Base-by-base conservation (phyloP, 2,113 vertebrate genomes). In the Progne subis region DNA sequence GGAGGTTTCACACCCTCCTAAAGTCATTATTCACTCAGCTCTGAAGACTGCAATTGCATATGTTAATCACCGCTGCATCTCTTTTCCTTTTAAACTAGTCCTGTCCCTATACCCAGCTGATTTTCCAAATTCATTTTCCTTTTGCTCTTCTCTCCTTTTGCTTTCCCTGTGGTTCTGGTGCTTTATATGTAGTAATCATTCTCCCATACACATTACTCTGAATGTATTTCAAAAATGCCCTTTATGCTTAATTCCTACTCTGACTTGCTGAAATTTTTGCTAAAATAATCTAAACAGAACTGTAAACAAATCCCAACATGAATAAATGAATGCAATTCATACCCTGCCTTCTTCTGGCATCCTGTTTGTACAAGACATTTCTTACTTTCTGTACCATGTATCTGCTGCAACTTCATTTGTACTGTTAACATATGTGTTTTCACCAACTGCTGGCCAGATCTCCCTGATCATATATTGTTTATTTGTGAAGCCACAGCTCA, bases 1-100 rank as follows among this genome's bases (percentile, higher is more conserved):
- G 14, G 50, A 76, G 39, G 44, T 88, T 95, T 78, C 39, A 44
- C 14, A 26, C 32, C 14, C 56, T 69, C 82, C 29, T 61, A 11
- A 92, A 79, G 50, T n/a, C 69, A 72, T 96, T 93, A 84, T 78
- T 95, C 76, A 47, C 72, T 86, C 57, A 14, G 24, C n/a, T 79
- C 61, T 79, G 86, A 84, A 94, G 49, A 46, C 41, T 75, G n/a
- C 25, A 53, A 29, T 65, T 86, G 80, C 41, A 19, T 78, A 39
- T 71, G 64, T 83, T 88, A 90, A 83, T 91, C 21, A 28, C 56
- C 18, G 75, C 41, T 86, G 80, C 49, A 55, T 68, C 18, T 86
- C 72, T 60, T 81, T 71, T 80, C 14, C 20, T 76, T 72, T 82
- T 78, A 84, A 15, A 18, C n/a, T 86, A 72, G 17, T 59, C n/a